Conservation (phyloP, 2,888 invertebrate species). For the Tridacna crocea region DNA sequence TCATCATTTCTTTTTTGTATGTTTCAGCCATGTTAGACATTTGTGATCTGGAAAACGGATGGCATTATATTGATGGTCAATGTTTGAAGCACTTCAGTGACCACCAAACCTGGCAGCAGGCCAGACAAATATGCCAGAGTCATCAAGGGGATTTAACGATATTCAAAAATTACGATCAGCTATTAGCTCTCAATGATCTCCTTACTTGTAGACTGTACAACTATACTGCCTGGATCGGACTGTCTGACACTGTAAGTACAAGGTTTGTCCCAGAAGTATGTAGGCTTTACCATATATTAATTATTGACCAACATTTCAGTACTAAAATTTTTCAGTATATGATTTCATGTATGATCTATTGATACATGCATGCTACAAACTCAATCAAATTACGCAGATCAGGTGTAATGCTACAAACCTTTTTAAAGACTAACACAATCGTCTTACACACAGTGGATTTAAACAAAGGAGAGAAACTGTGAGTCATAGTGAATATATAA, state of each 20-base stretch:
- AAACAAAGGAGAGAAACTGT: no score
- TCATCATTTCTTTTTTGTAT: not conserved
- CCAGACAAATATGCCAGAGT: constrained; percentile 61
- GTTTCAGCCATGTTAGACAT: constrained; percentile 64
- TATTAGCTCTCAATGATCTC: constrained; percentile 57
- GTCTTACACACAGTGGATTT: no score
- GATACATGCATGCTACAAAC: no score
- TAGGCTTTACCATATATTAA: no score
- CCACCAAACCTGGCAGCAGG: constrained; percentile 65
- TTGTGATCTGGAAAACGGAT: constrained; percentile 66
- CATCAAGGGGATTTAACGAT: constrained; percentile 62
- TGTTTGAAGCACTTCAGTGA: constrained; percentile 68
- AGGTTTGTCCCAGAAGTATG: no score
- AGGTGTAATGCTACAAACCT: no score
- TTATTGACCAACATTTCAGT: no score
- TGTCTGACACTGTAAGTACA: constrained; percentile 70
- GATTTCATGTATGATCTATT: no score
- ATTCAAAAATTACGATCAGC: constrained; percentile 47
- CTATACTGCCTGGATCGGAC: constrained; percentile 68
- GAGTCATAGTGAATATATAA: no score
- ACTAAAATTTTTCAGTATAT: no score
- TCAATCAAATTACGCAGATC: not conserved
- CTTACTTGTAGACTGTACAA: constrained; percentile 58
- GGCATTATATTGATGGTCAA: constrained; percentile 63
- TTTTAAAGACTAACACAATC: no score